Evolutionary conservation across 2,888 invertebrate genomes (phyloP), one percentile per base, ranked within the genome.

Genomic region (Argyresthia goedartella): DNA sequence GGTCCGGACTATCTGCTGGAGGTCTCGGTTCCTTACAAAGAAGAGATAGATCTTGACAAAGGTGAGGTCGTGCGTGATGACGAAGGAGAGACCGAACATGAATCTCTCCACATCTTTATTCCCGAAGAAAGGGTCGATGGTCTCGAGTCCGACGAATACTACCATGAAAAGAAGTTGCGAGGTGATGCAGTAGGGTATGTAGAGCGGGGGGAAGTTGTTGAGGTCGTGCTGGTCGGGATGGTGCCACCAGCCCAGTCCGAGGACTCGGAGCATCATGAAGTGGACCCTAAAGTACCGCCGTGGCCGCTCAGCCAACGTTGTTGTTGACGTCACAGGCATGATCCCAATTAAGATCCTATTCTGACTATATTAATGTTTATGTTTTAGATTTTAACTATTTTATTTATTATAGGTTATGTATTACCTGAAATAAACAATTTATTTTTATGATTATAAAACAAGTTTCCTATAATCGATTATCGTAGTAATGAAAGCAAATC

Each of bases 221-320:
- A 67, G 74, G 13, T 81, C 67, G 1, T 54, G 62, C 64, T 84
- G 75, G 53, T 85, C 81, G 0, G 86, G 84, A 50, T 79, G 73
- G 57, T 86, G 86, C 85, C 85, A 86, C 86, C 85, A 85, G 25
- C 86, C 86, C 1, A 86, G 58, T 0, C 85, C 85, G 4, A 85
- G 63, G 51, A 76, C 73, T 51, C 86, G 69, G 4, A 86, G 57
- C 16, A 86, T 62, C n/a, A 59, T 54, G 54, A 65, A 86, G 57
- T 86, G 85, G 36, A 77, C 59, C 14, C 62, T 62, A 57, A 86
- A 86, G 57, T 80, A 85, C 15, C 71, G 69, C 33, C 54, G 70
- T 0, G 82, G 81, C 14, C 71, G 71, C 50, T 57, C 49, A 16
- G 25, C 25, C n/a, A 14, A 44, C 49, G 39, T 48, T n/a, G 8